Base-by-base conservation (phyloP, 2,888 invertebrate genomes). In the Spodoptera exigua region DNA sequence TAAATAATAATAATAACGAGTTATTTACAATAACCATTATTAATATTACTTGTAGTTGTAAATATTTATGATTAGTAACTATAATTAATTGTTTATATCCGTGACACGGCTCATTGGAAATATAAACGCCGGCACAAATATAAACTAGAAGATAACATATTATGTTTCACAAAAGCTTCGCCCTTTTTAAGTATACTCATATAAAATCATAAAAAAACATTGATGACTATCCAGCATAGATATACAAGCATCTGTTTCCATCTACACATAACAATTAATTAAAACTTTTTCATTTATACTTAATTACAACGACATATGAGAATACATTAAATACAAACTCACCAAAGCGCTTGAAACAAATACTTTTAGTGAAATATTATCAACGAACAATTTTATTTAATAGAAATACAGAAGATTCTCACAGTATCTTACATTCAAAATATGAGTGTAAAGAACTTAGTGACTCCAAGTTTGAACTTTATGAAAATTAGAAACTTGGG, bases 31-130 rank as follows among this genome's bases (percentile, higher is more conserved):
- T 32, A 5, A 78, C 64, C 62, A 70, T 69, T 59, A 71, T 64
- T 72, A 63, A 59, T 71, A 74, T 70, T 66, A 76, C 71, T 79
- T 80, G 69, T 64, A 78, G 61, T 76, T 86, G 84, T 88, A 86
- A 85, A 87, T 84, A 84, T 78, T 70, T 79, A 82, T 74, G 76
- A 84, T 83, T 83, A 86, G 78, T 85, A 75, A 76, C 52, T 76
- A 82, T 81, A 78, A 27, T 83, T 81, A 80, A 76, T 70, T 75
- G 74, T 88, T 85, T 84, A 78, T 82, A 86, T 80, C 86, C 74
- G 61, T 70, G 67, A 74, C 78, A 77, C 81, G 67, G 73, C 61
- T 43, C 61, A 64, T 51, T 63, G 72, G 80, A 78, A 66, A 70
- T 70, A 68, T 71, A 68, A 73, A 69, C 51, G 72, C 77, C 74